Conservation (phyloP, 2,797 vertebrate genomes). For the Periparus ater region DNA sequence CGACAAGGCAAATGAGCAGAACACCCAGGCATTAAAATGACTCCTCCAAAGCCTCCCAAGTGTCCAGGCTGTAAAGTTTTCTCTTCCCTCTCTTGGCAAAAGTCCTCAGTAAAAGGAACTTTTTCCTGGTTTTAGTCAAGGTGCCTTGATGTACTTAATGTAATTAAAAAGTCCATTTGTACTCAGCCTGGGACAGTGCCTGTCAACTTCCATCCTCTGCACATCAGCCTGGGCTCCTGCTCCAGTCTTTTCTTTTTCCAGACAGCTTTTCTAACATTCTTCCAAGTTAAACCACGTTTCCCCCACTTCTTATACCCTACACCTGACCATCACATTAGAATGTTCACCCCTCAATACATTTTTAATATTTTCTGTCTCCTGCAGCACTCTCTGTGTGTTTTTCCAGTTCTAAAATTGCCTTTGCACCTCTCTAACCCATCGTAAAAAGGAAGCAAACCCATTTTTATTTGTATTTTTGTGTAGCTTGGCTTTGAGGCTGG, state of each 20-base stretch:
- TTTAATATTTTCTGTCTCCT: not conserved
- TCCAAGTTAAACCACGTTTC: not conserved
- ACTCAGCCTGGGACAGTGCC: not conserved
- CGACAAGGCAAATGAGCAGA: not conserved
- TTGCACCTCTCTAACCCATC: not conserved
- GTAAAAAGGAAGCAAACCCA: not conserved
- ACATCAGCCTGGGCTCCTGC: not conserved
- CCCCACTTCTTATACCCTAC: not conserved
- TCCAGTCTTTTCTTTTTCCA: not conserved
- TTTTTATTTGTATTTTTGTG: conserved; percentile 20
- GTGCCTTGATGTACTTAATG: not conserved
- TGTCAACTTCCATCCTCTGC: not conserved
- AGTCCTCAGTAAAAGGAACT: not conserved
- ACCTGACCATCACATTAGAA: not conserved
- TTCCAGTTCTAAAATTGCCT: not conserved
- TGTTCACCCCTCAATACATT: not conserved
- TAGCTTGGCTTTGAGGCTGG: not conserved
- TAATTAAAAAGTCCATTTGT: not conserved
- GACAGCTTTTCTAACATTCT: not conserved
- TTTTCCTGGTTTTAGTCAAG: not conserved
- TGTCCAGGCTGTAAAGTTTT: fast-evolving
- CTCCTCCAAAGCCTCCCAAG: not conserved
- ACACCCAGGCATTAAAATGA: no score
- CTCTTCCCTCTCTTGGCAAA: not conserved
- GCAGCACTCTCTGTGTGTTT: not conserved